Base-by-base conservation (phyloP, 92 coral and sea anemone genomes). In the Nematostella vectensis region DNA sequence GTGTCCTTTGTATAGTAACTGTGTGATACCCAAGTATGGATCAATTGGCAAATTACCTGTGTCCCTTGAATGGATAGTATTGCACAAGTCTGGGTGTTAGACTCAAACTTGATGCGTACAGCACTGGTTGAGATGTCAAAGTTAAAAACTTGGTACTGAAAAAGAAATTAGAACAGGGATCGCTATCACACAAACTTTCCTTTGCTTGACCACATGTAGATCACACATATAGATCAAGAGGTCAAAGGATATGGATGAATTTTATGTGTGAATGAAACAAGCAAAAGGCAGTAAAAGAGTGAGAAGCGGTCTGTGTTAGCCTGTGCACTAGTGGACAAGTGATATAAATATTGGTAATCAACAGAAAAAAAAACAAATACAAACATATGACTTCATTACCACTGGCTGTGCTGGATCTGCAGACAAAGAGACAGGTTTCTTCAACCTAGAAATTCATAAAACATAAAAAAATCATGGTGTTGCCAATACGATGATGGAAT, bases 51-150 rank as follows among this genome's bases (percentile, higher is more conserved):
- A 45, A 11, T 36, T 71, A 93, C 99, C 85, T 80, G 70, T 2
- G 96, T 79, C 29, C 83, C 89, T 38, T 93, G 99, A 9, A 93
- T 75, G 40, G 99, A 93, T 11, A 93, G 42, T 49, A 93, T 79
- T 4, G 85, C 75, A 60, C 99, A 93, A 47, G 57, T 63, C 4
- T 53, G 51, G 47, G 59, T 17, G 25, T 45, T 44, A 13, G 99
- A 93, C 44, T 65, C 76, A 8, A 93, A 91, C 37, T 69, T 77
- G 12, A 93, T 75, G 23, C 76, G 66, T 12, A 87, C 96, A 4
- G 51, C 21, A 18, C 82, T 73, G 31, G 73, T 68, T 23, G 50
- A 59, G 11, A 67, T 79, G 39, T 91, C 81, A 50, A 75, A 93
- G 15, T 55, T 60, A 70, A 88, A 88, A 18, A 85, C 38, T 23